Base-by-base conservation (phyloP, 2,113 vertebrate species). In the Ceyx melanurus region DNA sequence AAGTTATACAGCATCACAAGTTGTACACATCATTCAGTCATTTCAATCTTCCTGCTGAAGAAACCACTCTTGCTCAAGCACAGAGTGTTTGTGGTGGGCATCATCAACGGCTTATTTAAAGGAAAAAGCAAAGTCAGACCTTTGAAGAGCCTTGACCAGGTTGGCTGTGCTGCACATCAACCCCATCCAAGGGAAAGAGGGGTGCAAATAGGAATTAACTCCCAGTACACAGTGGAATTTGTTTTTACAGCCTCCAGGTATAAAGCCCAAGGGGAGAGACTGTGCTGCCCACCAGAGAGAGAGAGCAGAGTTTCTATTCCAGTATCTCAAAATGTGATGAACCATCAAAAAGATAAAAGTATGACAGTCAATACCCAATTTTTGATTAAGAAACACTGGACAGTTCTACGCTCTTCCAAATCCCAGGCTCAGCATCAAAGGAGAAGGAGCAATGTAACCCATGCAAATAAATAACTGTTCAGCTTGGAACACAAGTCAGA, bases 401-500 rank as follows among this genome's bases (percentile, higher is more conserved):
- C 25, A 74, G 68, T 22, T 67, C 87, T 91, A 35, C 70, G 43
- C 42, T 92, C 62, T 79, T 87, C 84, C 72, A 93, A 94, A 89
- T 92, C 91, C 70, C n/a, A 78, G 77, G 77, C 82, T 93, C 77
- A 81, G 74, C 51, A 81, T 84, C 91, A 93, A 94, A 90, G 42
- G 33, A 68, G 46, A 74, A 83, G 15, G 26, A 90, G 21, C 7
- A 46, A 8, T 8, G 40, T 90, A 88, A 94, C 29, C 15, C 65
- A 74, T 67, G 48, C 25, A 93, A 81, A 93, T 40, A 29, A 29
- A 15, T 82, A 45, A 37, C 37, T 37, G 66, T 71, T 83, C 43
- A 29, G 64, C 74, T 40, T 86, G 58, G 33, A 94, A 88, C 43
- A 88, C 40, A 83, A 67, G 67, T 86, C 64, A 94, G 73, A 93